phyloP scores from a whole-genome alignment of 2,888 invertebrate genomes.

The Trichopoda pennipes region DNA sequence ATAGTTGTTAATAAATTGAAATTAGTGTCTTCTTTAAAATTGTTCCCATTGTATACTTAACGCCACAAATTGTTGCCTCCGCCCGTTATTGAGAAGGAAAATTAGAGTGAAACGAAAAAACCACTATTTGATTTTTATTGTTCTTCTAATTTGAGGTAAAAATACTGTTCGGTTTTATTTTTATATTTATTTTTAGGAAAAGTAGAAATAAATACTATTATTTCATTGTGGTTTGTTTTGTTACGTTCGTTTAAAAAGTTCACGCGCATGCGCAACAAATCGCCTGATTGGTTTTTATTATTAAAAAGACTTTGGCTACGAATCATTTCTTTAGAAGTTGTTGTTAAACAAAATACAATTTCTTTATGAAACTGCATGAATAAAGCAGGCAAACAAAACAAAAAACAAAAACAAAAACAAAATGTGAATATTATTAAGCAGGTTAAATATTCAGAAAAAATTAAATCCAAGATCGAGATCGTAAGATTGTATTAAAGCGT shows the following conservation, averaged over 20 bases:
- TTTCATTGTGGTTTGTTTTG: slow-evolving; percentile 4
- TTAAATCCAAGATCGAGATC: slow-evolving; percentile 43
- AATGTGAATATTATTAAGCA: neutral
- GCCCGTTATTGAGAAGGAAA: slow-evolving; percentile 2
- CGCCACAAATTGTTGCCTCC: slow-evolving; percentile 14
- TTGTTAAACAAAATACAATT: slow-evolving; percentile 1
- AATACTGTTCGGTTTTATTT: too few relatives aligned
- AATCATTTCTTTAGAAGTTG: slow-evolving; percentile 23
- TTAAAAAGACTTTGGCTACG: slow-evolving; percentile 30
- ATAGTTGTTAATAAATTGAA: too few relatives aligned
- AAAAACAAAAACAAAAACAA: neutral
- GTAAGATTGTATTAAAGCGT: slow-evolving; percentile 48
- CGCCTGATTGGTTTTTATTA: slow-evolving; percentile 76
- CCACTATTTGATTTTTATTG: slow-evolving; percentile 28
- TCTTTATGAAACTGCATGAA: slow-evolving; percentile 9
- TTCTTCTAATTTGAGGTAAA: slow-evolving; percentile 45
- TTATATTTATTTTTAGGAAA: neutral
- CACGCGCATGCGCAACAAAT: slow-evolving; percentile 78
- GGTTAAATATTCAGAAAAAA: slow-evolving; percentile 1
- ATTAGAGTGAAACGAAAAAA: slow-evolving; percentile 9
- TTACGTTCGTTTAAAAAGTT: slow-evolving; percentile 66
- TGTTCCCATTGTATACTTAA: neutral
- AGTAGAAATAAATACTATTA: slow-evolving; percentile 34
- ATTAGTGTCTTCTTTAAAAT: neutral
- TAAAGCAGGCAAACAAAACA: too few relatives aligned